phyloP scores from a whole-genome alignment of 2,113 vertebrate species.

The Ceratotherium simum region DNA sequence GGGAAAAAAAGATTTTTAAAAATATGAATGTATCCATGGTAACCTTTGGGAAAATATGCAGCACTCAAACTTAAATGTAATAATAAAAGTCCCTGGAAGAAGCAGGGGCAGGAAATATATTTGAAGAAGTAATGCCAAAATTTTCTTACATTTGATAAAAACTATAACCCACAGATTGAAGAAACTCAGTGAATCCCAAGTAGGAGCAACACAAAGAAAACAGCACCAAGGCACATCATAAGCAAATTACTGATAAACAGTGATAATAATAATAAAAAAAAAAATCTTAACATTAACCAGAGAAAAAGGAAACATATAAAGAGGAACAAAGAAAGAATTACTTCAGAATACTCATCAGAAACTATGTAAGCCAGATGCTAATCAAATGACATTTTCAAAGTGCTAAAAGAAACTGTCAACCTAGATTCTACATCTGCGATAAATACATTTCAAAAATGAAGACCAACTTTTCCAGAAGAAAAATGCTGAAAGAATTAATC shows the following conservation, averaged over 20 bases:
- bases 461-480: background rate
- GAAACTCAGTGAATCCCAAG: background rate
- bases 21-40: background rate
- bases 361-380: background rate
- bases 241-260: background rate
- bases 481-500: background rate
- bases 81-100: background rate
- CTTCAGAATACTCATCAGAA: background rate
- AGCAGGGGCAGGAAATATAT: background rate
- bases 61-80: background rate
- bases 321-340: background rate
- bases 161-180: background rate
- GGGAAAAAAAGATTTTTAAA: background rate
- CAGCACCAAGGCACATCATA: background rate
- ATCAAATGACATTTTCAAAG: background rate
- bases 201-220: background rate
- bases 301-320: background rate
- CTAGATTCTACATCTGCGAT: background rate
- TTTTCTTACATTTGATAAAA: background rate
- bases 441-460: background rate
- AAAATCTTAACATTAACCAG: background rate
- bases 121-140: background rate
- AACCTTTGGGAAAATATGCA: background rate
- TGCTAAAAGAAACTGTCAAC: background rate
- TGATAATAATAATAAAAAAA: background rate